Evolutionary conservation across 2,113 vertebrate genomes (phyloP), one percentile per base, ranked within the genome.

Genomic region (Otis tarda): DNA sequence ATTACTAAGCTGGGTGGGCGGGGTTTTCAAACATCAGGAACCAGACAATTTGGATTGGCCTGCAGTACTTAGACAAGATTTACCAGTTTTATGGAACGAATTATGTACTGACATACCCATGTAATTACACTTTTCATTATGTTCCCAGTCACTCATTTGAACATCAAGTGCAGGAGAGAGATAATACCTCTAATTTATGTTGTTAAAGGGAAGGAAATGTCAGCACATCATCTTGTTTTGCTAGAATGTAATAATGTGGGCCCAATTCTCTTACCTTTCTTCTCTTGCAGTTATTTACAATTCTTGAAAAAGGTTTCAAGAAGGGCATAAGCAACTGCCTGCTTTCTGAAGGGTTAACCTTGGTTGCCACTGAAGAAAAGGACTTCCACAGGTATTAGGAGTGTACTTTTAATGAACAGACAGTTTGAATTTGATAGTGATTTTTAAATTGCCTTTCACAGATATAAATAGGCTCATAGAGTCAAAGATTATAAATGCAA

Each of bases 61-160:
- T 94, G 74, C 83, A 64, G 61, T 21, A 80, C 8, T 63, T 37
- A 63, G 63, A 47, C 41, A 84, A 90, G 69, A 50, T 88, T 59
- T 83, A 81, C 41, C 41, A 56, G 55, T 39, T 74, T 93, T 89
- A 60, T 27, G 12, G 69, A 41, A 31, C 68, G 95, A 74, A 89
- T 93, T 83, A 35, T 61, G 55, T 74, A 65, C 79, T 93, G 80
- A 75, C 69, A 76, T 41, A 60, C 39, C 17, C 41, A n/a, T 76
- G 23, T 82, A 84, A 88, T 94, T 95, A 81, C 25, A 41, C 81
- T 91, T 93, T 43, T 67, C 68, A 43, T 77, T 95, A 73, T 55
- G 71, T 69, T 93, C 60, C 78, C 53, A 84, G 28, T 90, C 28
- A 31, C 63, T 94, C 47, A 76, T 82, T 93, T 96, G 75, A 70